Evolutionary conservation across 2,113 vertebrate species (phyloP), one percentile per base, ranked within the genome.

Genomic region (Aspidoscelis tigris): DNA sequence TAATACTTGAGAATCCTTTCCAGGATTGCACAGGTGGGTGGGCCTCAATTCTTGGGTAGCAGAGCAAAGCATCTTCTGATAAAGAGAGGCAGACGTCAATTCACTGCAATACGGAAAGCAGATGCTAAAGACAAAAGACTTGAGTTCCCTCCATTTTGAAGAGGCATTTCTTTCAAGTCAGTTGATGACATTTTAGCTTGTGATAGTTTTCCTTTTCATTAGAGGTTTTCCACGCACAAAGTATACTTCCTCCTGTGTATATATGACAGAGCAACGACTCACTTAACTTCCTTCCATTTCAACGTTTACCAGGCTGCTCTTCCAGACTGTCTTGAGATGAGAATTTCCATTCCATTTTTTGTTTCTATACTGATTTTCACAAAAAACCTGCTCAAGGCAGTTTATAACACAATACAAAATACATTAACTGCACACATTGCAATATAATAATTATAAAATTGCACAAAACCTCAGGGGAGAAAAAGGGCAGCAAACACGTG

Each of bases 131-230:
- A 41, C 84, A 33, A 82, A 26, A 2, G 16, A 2, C 26, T 9
- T 24, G 47, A 77, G 33, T 16, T 11, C 26, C 14, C 10, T 64
- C 10, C 69, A 39, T 2, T 33, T 86, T 90, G 22, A 68, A 80
- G 6, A 47, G 61, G 41, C 44, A 2, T 44, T 33, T n/a, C n/a
- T 73, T 82, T 70, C 84, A 3, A 3, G 58, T 81, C 75, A 79
- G 18, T 75, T 26, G 39, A 66, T 92, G 90, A 93, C 47, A 92
- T 90, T 93, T 50, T 88, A 82, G 3, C 92, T 82, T 83, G n/a
- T 92, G 93, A 92, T 86, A 33, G 81, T 69, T 81, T 78, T 79
- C 43, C 71, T 82, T 68, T 64, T 24, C 79, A 69, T 83, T 68
- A 80, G 22, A 22, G 69, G 84, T 53, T 65, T 87, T 92, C 86